phyloP scores from a whole-genome alignment of 2,797 vertebrate species.

The Mormyrops boulengeri region DNA sequence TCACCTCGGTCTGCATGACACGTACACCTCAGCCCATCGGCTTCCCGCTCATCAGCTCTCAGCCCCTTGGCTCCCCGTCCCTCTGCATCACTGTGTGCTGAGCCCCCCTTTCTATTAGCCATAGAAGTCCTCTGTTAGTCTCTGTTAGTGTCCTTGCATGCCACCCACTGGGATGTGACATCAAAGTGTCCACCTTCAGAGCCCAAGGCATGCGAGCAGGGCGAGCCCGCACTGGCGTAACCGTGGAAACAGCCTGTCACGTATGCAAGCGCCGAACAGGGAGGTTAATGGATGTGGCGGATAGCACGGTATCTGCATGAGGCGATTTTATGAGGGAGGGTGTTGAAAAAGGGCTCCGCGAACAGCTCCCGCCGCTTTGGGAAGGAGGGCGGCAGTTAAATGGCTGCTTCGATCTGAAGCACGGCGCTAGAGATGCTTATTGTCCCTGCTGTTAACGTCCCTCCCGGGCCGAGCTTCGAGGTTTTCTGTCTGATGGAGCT shows the following conservation, averaged over 20 bases:
- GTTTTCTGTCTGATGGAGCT: not conserved
- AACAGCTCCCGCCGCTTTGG: not conserved
- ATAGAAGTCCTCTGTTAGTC: not conserved
- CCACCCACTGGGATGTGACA: not conserved
- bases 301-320: not conserved
- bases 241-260: not conserved
- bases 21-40: not conserved
- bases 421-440: not conserved
- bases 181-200: not conserved
- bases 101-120: not conserved
- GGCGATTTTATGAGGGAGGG: not conserved
- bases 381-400: not conserved
- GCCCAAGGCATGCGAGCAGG: not conserved
- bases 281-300: not conserved
- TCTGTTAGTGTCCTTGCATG: constrained; percentile 1
- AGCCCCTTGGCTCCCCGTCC: not conserved
- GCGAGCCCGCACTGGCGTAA: not conserved
- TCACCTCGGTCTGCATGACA: not conserved
- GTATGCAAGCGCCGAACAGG: not conserved
- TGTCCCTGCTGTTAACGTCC: not conserved
- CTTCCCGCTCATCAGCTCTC: not conserved
- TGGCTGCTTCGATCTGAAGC: not conserved
- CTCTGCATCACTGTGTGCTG: not conserved
- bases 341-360: not conserved
- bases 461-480: not conserved